Percentiles rank a stretch among this genome's conserved stretches.
Evolutionary conservation across 1,140 invertebrate species (phyloP).

Genomic region (Bradynema listronoti): DNA sequence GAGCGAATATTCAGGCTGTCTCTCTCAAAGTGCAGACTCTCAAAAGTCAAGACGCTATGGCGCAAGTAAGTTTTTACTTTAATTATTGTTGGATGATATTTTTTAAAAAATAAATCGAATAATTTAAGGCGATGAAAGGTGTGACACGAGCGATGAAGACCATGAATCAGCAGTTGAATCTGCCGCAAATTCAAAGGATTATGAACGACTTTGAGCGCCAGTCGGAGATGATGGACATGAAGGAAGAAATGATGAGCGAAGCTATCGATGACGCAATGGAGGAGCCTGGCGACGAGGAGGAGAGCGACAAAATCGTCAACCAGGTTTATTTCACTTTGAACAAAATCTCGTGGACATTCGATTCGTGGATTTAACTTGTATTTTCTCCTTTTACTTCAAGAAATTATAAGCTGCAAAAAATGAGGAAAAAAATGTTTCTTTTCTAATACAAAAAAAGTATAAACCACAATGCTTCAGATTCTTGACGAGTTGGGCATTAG

Average conservation of each 20-base stretch:
- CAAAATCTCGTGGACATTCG: too few species aligned
- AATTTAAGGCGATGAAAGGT: conserved; percentile 81
- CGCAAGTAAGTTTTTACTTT: conserved; percentile 63
- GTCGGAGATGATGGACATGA: conserved; percentile 99
- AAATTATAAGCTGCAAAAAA: neutral
- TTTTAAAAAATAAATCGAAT: too few species aligned
- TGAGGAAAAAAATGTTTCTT: conserved; percentile 10
- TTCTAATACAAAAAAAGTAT: neutral
- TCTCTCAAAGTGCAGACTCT: conserved; percentile 96
- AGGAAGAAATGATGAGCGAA: conserved; percentile 99
- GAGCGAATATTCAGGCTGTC: conserved; percentile 97
- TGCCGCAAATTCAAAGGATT: conserved; percentile 98
- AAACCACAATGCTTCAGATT: conserved; percentile 66
- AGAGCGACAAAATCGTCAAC: conserved; percentile 64
- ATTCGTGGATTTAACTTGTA: too few species aligned
- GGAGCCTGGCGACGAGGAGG: conserved; percentile 94
- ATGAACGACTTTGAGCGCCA: conserved; percentile 99
- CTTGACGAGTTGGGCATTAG: conserved; percentile 93
- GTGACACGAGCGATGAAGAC: conserved; percentile 95
- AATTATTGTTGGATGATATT: too few species aligned
- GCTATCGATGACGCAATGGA: conserved; percentile 99
- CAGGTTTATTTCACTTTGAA: conserved; percentile 38
- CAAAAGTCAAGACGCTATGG: conserved; percentile 97
- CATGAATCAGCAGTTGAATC: conserved; percentile 91
- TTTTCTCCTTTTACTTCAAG: neutral